These are phyloP conservation scores for Belgica antarctica DNA, from an alignment of 2,888 invertebrate genomes.

Conservation along the genomic window DNA sequence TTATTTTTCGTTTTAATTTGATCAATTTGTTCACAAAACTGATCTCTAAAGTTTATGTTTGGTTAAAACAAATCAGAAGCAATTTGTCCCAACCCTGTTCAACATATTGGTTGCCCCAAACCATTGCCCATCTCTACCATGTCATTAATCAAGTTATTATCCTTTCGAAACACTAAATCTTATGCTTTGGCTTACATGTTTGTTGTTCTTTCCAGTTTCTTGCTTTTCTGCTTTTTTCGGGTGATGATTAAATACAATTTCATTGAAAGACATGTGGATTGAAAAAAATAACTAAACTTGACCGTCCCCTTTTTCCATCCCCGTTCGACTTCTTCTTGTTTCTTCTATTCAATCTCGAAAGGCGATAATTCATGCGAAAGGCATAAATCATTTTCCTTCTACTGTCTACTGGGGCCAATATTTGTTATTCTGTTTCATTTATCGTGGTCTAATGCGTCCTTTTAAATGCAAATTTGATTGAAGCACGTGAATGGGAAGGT, in stretches of 20 bases:
- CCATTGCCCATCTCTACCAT: neutral
- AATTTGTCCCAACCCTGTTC: too few relatives aligned
- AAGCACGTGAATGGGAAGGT: too few relatives aligned
- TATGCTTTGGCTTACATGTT: slow-evolving; percentile 1
- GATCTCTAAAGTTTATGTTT: too few relatives aligned
- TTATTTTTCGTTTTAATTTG: too few relatives aligned
- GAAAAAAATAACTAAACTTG: neutral
- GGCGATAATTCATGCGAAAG: slow-evolving; percentile 30
- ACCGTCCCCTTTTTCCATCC: slow-evolving; percentile 5
- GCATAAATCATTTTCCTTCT: slow-evolving; percentile 26
- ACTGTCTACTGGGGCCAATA: slow-evolving; percentile 1
- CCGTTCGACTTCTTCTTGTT: too few relatives aligned
- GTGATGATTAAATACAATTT: slow-evolving; percentile 28
- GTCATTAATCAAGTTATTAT: slow-evolving; percentile 22
- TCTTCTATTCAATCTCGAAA: neutral
- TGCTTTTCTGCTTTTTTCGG: neutral
- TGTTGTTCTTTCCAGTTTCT: neutral
- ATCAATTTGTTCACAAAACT: too few relatives aligned
- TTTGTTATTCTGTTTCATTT: slow-evolving; percentile 21
- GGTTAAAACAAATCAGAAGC: too few relatives aligned
- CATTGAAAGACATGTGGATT: slow-evolving; percentile 14
- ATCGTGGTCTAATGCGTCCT: slow-evolving; percentile 29
- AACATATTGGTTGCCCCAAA: too few relatives aligned
- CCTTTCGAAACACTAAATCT: slow-evolving; percentile 22
- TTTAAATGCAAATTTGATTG: slow-evolving; percentile 26